Evolutionary conservation across 2,888 invertebrate species (phyloP).

Genomic region (Habrosyne pyritoides): DNA sequence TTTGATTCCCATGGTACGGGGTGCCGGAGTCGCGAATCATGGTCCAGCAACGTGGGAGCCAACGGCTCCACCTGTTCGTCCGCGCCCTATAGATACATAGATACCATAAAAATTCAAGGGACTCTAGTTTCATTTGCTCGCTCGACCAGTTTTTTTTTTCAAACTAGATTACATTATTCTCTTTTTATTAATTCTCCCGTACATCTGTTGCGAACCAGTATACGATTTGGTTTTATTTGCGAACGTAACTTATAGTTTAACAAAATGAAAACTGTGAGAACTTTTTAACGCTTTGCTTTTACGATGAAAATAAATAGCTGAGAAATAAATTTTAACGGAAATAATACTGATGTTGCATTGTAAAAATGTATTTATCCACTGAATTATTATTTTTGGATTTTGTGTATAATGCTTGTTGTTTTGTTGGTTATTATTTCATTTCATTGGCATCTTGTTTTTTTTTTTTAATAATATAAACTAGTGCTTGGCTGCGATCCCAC

Average conservation of each 20-base stretch:
- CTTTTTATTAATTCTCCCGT: not conserved
- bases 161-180: constrained; percentile 27
- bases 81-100: constrained; percentile 44
- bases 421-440: no score
- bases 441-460: no score
- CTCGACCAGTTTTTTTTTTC: constrained; percentile 30
- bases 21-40: constrained; percentile 44
- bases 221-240: not conserved
- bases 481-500: no score
- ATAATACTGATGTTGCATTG: no score
- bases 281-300: no score
- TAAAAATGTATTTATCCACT: no score
- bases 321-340: no score
- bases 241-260: not conserved
- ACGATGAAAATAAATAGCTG: no score
- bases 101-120: constrained; percentile 24
- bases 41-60: constrained; percentile 46
- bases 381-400: no score
- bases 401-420: no score
- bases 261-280: no score
- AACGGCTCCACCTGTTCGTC: constrained; percentile 48
- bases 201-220: constrained; percentile 1
- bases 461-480: no score
- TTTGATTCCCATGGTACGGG: constrained; percentile 25
- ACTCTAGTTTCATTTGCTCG: constrained; percentile 21